Percentiles rank a stretch among this genome's conserved stretches.
phyloP scores from a whole-genome alignment of 2,888 invertebrate species.

The Aleiodes testaceus region DNA sequence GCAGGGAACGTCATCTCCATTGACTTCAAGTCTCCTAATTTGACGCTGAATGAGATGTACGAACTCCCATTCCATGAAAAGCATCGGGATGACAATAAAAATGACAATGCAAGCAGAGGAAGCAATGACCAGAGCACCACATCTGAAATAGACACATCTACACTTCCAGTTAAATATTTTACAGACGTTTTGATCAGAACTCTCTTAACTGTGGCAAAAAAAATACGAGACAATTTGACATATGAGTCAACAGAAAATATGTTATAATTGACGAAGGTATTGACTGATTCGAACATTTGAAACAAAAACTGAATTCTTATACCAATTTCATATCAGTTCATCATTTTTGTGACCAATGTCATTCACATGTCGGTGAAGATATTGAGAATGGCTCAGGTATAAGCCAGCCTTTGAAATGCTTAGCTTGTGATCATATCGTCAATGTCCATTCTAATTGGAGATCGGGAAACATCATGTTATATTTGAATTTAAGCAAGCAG shows the following conservation, averaged over 20 bases:
- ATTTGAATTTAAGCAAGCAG: background rate
- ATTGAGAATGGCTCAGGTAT: background rate
- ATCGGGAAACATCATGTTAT: background rate
- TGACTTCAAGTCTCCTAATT: no score
- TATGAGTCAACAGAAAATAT: background rate
- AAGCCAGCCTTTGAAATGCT: background rate
- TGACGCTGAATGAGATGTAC: no score
- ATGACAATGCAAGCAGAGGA: no score
- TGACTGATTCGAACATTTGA: no score
- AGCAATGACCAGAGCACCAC: no score
- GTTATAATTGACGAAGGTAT: no score
- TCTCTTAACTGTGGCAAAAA: background rate
- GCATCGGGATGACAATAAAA: no score
- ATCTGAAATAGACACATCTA: no score
- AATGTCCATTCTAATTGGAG: background rate
- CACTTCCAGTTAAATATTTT: no score
- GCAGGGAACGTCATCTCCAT: no score
- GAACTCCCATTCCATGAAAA: no score
- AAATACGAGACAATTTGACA: background rate
- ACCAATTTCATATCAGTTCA: constrained; percentile 7
- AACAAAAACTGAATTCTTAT: background rate
- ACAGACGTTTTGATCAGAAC: no score
- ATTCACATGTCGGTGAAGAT: background rate
- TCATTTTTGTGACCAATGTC: constrained; percentile 11
- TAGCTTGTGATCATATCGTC: background rate